phyloP scores from a whole-genome alignment of 64 coral and sea anemone species.

The Anthopleura sola region DNA sequence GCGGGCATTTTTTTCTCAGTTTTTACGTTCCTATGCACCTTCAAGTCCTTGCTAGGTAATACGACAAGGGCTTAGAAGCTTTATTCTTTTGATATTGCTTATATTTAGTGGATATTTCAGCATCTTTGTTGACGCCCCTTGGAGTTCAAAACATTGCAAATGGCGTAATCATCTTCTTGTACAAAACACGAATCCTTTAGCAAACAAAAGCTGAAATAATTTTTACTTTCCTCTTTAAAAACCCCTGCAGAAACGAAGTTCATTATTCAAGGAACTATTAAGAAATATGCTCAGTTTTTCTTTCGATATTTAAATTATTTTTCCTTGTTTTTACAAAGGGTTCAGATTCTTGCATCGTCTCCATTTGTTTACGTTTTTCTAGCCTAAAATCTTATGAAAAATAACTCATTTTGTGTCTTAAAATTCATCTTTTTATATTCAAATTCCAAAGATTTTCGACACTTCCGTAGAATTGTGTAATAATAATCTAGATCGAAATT shows the following conservation, averaged over 20 bases:
- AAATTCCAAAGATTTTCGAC: background rate
- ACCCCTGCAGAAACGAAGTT: background rate
- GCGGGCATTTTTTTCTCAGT: background rate
- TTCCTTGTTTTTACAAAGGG: background rate
- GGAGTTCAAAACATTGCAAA: constrained; percentile 5
- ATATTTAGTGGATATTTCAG: background rate
- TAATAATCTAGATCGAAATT: background rate
- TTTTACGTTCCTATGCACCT: background rate
- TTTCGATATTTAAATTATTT: background rate
- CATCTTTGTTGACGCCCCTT: constrained; percentile 19
- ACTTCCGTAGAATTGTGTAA: background rate
- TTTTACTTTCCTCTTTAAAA: background rate
- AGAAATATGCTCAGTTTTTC: too few species aligned
- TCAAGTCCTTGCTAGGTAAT: background rate
- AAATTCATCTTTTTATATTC: background rate
- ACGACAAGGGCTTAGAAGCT: background rate
- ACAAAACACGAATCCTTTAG: background rate
- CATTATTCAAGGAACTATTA: background rate
- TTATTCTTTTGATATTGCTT: background rate
- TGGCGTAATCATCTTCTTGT: constrained; percentile 4
- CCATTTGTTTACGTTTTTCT: background rate
- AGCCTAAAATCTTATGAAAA: background rate
- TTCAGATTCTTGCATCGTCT: background rate
- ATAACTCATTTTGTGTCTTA: background rate
- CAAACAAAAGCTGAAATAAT: background rate